phyloP scores from a whole-genome alignment of 1,140 invertebrate species.

The Musca vetustissima region DNA sequence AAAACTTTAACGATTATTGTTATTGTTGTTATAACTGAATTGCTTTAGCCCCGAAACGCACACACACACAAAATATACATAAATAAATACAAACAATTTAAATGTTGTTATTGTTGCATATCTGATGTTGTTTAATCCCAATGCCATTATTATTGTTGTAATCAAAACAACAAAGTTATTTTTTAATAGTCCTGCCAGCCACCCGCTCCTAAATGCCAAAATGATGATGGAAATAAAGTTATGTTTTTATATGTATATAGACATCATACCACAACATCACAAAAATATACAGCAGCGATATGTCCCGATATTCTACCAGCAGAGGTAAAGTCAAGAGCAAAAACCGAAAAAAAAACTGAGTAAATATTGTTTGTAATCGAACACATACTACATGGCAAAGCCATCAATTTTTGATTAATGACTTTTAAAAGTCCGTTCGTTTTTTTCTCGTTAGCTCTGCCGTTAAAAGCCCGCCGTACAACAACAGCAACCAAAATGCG shows the following conservation, averaged over 20 bases:
- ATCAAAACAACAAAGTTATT: constrained; percentile 22
- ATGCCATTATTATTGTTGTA: constrained; percentile 19
- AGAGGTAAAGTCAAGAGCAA: not conserved
- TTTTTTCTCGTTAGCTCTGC: not conserved
- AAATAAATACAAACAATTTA: too few species aligned
- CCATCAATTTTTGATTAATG: constrained; percentile 22
- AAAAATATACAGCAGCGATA: not conserved
- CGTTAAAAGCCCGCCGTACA: constrained; percentile 4
- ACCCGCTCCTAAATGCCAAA: not conserved
- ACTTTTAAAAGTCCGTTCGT: constrained; percentile 3
- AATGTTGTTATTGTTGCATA: too few species aligned
- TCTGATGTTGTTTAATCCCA: constrained; percentile 8
- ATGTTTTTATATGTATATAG: constrained; percentile 16
- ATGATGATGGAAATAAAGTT: constrained; percentile 16
- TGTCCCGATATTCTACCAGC: not conserved
- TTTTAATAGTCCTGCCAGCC: constrained; percentile 14
- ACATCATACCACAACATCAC: too few species aligned
- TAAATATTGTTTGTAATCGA: constrained; percentile 15
- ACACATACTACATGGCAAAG: not conserved
- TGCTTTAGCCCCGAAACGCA: too few species aligned
- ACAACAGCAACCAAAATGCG: not conserved
- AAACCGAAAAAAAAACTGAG: not conserved
- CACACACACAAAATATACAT: too few species aligned
- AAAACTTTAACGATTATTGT: too few species aligned
- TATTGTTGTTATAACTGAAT: too few species aligned